Base-by-base conservation (phyloP, 2,113 vertebrate species). In the Datnioides undecimradiatus region DNA sequence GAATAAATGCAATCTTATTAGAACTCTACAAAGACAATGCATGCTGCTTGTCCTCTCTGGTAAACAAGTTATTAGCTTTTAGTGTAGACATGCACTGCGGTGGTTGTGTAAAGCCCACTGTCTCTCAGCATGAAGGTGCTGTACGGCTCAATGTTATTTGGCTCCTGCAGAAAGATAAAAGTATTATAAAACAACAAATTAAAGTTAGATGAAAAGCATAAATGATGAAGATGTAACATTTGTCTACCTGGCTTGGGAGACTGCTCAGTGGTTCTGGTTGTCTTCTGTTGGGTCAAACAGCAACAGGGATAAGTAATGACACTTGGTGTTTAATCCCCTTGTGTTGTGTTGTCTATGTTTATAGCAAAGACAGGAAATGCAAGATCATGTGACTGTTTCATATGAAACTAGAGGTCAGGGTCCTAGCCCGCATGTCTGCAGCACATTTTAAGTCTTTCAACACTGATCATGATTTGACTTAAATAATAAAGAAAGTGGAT, bases 81-180 rank as follows among this genome's bases (percentile, higher is more conserved):
- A 16, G 33, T n/a, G 41, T 41, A 52, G 27, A 5, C 5, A 0
- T 27, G 8, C 1, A 67, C 0, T 5, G 9, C 46, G 16, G 23
- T 16, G 1, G 19, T 54, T 46, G 83, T 80, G 17, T 85, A 85
- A 27, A 80, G 72, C 0, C 46, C 83, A 2, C 3, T 11, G 3
- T 72, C 34, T 13, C 21, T 55, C 40, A 0, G 45, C 0, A 23
- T 62, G 67, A 76, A 85, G 10, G 60, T 85, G 67, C 77, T 43
- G 73, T 85, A 80, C 0, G 83, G 66, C 17, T 76, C 83, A 0
- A 76, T 73, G 59, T 71, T 34, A 2, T n/a, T 13, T 12, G 38
- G 45, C 45, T 80, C 73, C 83, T 85, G 66, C 71, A 72, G 54
- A 23, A 6, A 27, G 5, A 76, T 1, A 29, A 0, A 29, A 13